Evolutionary conservation across 2,888 invertebrate genomes (phyloP), one percentile per base, ranked within the genome.

Genomic region (Cetonia aurata): DNA sequence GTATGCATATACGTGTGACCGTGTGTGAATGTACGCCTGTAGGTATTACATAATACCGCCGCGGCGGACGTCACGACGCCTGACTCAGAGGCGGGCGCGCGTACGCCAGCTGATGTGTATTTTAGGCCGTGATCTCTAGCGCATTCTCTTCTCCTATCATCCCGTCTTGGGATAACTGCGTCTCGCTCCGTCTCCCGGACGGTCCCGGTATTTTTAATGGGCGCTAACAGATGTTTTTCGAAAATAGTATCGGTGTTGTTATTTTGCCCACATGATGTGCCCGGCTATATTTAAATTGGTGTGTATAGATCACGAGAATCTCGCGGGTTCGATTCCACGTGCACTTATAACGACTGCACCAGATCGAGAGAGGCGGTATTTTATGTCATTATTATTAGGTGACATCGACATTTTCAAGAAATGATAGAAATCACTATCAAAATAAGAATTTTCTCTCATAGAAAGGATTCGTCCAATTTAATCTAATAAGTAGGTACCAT

Each of bases 211-310:
- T 80, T 81, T 81, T 81, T 80, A 79, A 80, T 79, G 76, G 77
- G 76, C 77, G 79, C 76, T 80, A 81, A 82, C 82, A 82, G 81
- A 81, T 81, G 81, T 81, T 81, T 79, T 75, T 75, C 76, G 72
- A 77, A 77, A 77, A 77, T 77, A 77, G 76, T 74, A 75, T 33
- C 72, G 37, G 73, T 75, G 73, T 75, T 76, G 71, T 75, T 75
- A 75, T 76, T 76, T 76, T 76, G 72, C 75, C 25, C 70, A 70
- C 74, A 74, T 75, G 73, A 74, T 75, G 75, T 37, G 10, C 71
- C 70, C 70, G 68, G 59, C 72, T 72, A 74, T 69, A 74, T 75
- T 72, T 72, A 46, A 50, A 65, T 65, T 15, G 41, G 9, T 42
- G 37, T 53, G 13, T 44, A 50, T 10, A 37, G 37, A 37, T 37